Base-by-base conservation (phyloP, 2,113 vertebrate species). In the Eublepharis macularius region DNA sequence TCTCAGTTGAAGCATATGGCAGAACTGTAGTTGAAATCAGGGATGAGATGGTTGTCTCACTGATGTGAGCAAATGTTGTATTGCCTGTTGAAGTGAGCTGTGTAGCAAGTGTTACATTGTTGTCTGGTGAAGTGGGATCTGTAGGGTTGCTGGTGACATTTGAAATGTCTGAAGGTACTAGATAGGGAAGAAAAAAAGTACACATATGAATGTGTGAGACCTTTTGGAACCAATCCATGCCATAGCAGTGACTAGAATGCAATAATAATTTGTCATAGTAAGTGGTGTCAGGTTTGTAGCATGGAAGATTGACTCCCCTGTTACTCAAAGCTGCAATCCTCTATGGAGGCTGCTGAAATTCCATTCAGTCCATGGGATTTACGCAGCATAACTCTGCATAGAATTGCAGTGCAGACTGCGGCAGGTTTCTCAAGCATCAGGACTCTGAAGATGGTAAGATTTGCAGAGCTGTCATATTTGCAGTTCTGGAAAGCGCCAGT, bases 11-110 rank as follows among this genome's bases (percentile, higher is more conserved):
- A 83, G 57, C 1, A 36, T 0, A n/a, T 5, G 2, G 85, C 4
- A 54, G 4, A 76, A 0, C 13, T 0, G 0, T 0, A 0, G 32
- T 17, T 54, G 78, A 0, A 49, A 1, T 36, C 0, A 1, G 0
- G 51, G 4, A 11, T 8, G 14, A 5, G 17, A 26, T 63, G 24
- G 41, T 0, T 0, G 0, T 0, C 0, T 0, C 17, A 73, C 1
- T 1, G 76, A 11, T 36, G 32, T 6, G 2, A 66, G 41, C 17
- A 9, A 36, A 7, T 34, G 36, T 4, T 51, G 1, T 11, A 24
- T 8, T 68, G 2, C 2, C 14, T 54, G 26, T 4, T 66, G 19
- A 0, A 43, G 45, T 26, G 32, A 29, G 17, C 6, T 68, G 9
- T 24, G 36, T 51, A 21, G 9, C 21, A 21, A 41, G 9, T 2